Evolutionary conservation across 2,888 invertebrate genomes (phyloP), one percentile per base, ranked within the genome.

Genomic region (Hydraecia micacea): DNA sequence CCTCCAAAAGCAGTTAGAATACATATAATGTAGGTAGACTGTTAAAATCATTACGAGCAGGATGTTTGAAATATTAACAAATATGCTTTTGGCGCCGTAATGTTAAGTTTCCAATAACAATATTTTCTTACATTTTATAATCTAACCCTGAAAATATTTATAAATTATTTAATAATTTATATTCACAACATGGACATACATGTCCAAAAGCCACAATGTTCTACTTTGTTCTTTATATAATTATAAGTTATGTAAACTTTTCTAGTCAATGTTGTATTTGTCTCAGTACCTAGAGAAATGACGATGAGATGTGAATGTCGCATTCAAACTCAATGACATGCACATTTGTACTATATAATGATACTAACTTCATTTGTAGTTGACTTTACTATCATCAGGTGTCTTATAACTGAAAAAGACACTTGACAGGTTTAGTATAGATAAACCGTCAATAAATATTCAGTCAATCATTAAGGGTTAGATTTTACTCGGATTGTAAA

Each of bases 261-360:
- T 78, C 13, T 32, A 49, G 58, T 69, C 39, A 72, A 42, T 70
- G 49, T 71, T 58, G 28, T 71, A 39, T 42, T 62, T 55, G 46
- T 36, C n/a, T 68, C 42, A 39, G 5, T 32, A 32, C 32, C 32
- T 36, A 55, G 25, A 73, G 18, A 75, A 75, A 55, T 32, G 18
- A 69, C 52, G 25, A 25, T 60, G 25, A 13, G 42, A 60, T 68
- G 69, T 62, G 36, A 62, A 74, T 80, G 80, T 79, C 32, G 0
- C n/a, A 69, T 81, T 69, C 25, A 79, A 79, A 79, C 28, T 55
- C n/a, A 63, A 42, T 42, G 62, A 62, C 80, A 69, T 70, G 39
- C 58, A 76, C 65, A 70, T 66, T 80, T 81, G 75, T 80, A 81
- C 65, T 81, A 46, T 80, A n/a, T 58, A 63, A 28, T 65, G 58